phyloP scores from a whole-genome alignment of 2,888 invertebrate genomes.

The Drosophila basisetae region DNA sequence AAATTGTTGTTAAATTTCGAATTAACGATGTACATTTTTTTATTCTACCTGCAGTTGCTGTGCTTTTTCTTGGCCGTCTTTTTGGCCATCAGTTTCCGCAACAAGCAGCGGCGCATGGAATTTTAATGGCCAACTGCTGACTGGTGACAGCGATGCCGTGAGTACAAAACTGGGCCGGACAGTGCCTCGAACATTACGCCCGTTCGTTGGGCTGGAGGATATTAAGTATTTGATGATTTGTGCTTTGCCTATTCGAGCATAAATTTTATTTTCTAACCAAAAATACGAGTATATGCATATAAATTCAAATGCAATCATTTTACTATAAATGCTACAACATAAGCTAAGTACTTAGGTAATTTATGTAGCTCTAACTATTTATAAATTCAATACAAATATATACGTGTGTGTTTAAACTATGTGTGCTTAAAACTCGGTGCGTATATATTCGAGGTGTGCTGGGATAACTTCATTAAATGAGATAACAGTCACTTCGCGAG shows the following conservation, averaged over 20 bases:
- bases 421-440: conserved; percentile 5
- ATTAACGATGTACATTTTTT: conserved; percentile 18
- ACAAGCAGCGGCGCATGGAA: conserved; percentile 82
- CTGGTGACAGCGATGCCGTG: conserved; percentile 19
- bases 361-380: conserved; percentile 51
- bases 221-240: conserved; percentile 57
- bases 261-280: conserved; percentile 40
- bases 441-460: neutral
- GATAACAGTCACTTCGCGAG: neutral
- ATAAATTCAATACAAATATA: conserved; percentile 40
- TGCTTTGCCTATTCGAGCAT: conserved; percentile 43
- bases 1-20: neutral
- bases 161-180: conserved; percentile 61
- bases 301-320: conserved; percentile 19
- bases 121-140: conserved; percentile 64
- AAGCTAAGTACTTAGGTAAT: conserved; percentile 50
- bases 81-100: conserved; percentile 79
- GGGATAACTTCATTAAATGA: neutral
- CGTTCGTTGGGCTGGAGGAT: conserved; percentile 7
- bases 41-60: conserved; percentile 59
- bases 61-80: conserved; percentile 72
- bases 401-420: conserved; percentile 24
- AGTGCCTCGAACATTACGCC: conserved; percentile 2
- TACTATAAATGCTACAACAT: conserved; percentile 42
- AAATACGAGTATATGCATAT: conserved; percentile 15